Percentiles rank a stretch among this genome's conserved stretches.
phyloP scores from a whole-genome alignment of 2,888 invertebrate species.

The Cephus sareptanus region DNA sequence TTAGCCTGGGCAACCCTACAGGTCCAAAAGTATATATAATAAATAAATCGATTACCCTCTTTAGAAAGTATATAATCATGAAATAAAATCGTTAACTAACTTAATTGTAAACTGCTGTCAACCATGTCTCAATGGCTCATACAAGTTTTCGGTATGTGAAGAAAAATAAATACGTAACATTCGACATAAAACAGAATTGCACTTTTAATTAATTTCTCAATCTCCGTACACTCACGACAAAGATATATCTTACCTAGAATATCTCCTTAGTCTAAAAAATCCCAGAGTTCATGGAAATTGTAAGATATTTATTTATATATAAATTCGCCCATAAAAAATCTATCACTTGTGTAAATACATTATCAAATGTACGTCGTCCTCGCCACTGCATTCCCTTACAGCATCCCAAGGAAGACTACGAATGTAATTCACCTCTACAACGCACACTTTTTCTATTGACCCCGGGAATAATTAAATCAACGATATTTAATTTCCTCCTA shows the following conservation, averaged over 20 bases:
- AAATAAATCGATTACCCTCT: background rate
- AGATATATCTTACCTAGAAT: constrained; percentile 16
- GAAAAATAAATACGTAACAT: constrained; percentile 5
- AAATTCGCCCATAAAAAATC: constrained; percentile 27
- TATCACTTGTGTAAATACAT: constrained; percentile 34
- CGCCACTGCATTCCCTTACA: background rate
- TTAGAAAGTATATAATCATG: background rate
- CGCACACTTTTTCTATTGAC: background rate
- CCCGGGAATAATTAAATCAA: background rate
- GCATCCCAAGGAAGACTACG: background rate
- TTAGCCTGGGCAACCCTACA: too few species aligned
- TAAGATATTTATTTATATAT: constrained; percentile 7
- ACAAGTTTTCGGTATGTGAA: constrained; percentile 4
- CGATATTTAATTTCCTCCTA: background rate
- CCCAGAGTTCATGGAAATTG: background rate
- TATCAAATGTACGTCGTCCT: background rate
- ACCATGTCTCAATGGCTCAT: constrained; percentile 26
- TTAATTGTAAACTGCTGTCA: constrained; percentile 14
- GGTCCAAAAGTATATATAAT: background rate
- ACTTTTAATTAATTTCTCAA: constrained; percentile 34
- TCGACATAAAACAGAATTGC: constrained; percentile 36
- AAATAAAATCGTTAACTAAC: background rate
- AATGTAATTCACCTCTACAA: background rate
- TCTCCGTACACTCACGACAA: constrained; percentile 31
- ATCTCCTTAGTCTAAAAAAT: constrained; percentile 2